Conservation (phyloP, 2,797 vertebrate genomes). For the Phoeniculus purpureus region DNA sequence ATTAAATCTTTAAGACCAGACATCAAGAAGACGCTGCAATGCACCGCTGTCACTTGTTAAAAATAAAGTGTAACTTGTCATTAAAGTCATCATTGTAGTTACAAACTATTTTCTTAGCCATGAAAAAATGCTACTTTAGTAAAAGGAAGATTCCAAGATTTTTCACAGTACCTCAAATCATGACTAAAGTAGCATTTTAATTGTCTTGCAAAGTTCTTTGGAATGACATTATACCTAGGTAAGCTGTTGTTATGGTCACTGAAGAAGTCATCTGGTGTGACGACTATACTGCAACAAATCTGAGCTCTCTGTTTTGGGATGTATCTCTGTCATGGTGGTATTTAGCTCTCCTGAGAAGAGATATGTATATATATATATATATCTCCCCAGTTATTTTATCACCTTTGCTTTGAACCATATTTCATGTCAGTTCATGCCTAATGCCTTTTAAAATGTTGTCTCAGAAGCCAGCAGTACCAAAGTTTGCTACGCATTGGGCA, state of each 20-base stretch:
- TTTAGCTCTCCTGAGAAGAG: not conserved
- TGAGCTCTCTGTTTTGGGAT: not conserved
- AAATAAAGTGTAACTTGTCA: not conserved
- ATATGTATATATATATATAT: too few species aligned
- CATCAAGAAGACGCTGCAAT: not conserved
- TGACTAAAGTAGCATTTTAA: not conserved
- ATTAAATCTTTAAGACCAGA: not conserved
- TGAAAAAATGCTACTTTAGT: not conserved
- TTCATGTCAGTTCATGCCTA: not conserved
- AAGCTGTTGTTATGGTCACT: not conserved
- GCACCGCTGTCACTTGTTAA: not conserved
- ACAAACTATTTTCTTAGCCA: not conserved
- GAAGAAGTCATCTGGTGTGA: not conserved
- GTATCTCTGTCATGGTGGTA: not conserved
- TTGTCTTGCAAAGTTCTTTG: not conserved
- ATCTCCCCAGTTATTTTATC: not conserved
- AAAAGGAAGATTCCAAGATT: not conserved
- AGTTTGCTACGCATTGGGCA: not conserved
- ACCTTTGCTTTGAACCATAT: not conserved
- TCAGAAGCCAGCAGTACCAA: not conserved
- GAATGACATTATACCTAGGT: not conserved
- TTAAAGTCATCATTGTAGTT: not conserved
- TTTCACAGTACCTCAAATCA: not conserved
- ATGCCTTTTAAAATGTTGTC: not conserved
- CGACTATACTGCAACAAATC: not conserved